Conservation (phyloP, 1,140 invertebrate genomes). For the Drosophila leontia region DNA sequence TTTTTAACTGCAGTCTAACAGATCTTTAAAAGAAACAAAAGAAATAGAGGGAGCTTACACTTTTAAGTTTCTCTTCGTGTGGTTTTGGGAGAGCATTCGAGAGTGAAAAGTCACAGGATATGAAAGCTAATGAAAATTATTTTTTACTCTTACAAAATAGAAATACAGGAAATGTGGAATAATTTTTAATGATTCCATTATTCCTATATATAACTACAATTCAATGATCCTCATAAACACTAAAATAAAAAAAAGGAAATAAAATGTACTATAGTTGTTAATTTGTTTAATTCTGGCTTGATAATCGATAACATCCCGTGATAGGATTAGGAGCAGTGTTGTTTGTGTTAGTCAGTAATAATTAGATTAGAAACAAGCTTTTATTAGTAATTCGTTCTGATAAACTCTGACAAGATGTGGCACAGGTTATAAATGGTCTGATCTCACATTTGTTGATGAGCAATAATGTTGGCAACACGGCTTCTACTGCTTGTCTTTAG, state of each 20-base stretch:
- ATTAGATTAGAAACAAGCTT: not conserved
- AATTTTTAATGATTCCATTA: too few species aligned
- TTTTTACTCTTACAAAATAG: too few species aligned
- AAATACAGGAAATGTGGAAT: too few species aligned
- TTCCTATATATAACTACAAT: not conserved
- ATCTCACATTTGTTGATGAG: too few species aligned
- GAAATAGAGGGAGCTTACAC: not conserved
- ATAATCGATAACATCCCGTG: not conserved
- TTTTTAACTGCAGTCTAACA: not conserved
- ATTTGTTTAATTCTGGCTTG: not conserved
- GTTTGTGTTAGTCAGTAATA: not conserved
- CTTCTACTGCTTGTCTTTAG: slow-evolving; percentile 22
- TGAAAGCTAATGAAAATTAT: too few species aligned
- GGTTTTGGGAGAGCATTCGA: too few species aligned
- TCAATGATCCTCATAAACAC: too few species aligned
- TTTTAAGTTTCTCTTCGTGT: not conserved
- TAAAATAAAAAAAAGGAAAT: too few species aligned
- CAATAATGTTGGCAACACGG: slow-evolving; percentile 32
- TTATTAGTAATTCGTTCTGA: not conserved
- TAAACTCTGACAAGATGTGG: not conserved
- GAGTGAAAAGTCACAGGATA: too few species aligned
- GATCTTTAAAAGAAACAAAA: not conserved
- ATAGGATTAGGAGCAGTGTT: not conserved
- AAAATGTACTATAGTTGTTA: not conserved
- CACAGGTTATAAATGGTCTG: slow-evolving; percentile 9